Conservation (phyloP, 1,140 invertebrate species). For the Ruditapes philippinarum region DNA sequence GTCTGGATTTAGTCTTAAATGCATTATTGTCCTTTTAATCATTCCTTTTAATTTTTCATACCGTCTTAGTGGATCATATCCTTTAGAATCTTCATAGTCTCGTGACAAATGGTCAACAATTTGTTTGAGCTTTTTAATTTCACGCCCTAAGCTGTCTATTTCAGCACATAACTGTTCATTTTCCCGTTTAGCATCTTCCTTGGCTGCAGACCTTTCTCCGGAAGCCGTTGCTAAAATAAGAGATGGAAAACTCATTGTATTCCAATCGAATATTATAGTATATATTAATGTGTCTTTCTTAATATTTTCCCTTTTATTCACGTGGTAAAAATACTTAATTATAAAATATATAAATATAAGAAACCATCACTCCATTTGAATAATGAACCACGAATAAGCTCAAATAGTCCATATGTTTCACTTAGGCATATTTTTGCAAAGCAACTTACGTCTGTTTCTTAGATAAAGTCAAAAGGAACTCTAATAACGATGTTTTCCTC, state of each 20-base stretch:
- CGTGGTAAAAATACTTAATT: no score
- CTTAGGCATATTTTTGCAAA: background rate
- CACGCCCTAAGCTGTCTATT: slow-evolving; percentile 73
- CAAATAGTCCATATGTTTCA: no score
- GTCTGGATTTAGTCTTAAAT: slow-evolving; percentile 80
- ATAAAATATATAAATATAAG: no score
- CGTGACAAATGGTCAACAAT: slow-evolving; percentile 80
- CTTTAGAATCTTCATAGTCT: slow-evolving; percentile 83
- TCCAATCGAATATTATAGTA: no score
- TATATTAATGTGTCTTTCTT: no score
- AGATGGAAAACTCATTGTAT: slow-evolving; percentile 70
- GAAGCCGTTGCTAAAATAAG: slow-evolving; percentile 69
- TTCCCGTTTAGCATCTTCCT: slow-evolving; percentile 74
- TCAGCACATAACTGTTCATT: slow-evolving; percentile 79
- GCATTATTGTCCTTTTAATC: slow-evolving; percentile 83
- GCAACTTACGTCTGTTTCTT: background rate
- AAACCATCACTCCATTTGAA: no score
- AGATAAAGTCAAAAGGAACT: background rate
- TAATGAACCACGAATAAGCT: no score
- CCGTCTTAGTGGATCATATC: slow-evolving; percentile 81
- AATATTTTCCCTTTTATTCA: no score
- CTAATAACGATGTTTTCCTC: background rate
- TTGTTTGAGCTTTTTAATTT: slow-evolving; percentile 79
- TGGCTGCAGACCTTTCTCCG: slow-evolving; percentile 56
- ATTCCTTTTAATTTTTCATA: slow-evolving; percentile 82